Percentiles rank a stretch among this genome's conserved stretches.
Conservation (phyloP, 2,888 invertebrate species). For the Chelonus formosanus region DNA sequence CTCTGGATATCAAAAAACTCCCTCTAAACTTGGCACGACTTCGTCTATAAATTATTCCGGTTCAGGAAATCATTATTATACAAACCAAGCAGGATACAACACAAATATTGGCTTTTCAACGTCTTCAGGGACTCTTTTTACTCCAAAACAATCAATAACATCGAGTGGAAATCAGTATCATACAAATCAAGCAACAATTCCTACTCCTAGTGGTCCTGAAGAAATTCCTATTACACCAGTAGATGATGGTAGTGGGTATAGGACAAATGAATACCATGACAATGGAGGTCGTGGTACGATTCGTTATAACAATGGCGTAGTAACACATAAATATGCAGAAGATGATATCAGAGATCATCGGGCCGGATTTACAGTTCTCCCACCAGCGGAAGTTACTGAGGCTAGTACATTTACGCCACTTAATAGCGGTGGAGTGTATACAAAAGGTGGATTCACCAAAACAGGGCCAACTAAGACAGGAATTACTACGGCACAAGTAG, state of each 20-base stretch:
- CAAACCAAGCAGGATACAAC: slow-evolving; percentile 16
- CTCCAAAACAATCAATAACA: slow-evolving; percentile 12
- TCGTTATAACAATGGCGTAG: slow-evolving; percentile 53
- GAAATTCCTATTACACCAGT: slow-evolving; percentile 29
- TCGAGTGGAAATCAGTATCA: slow-evolving; percentile 20
- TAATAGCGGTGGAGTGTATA: slow-evolving; percentile 32
- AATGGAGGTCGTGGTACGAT: slow-evolving; percentile 55
- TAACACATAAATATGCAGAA: slow-evolving; percentile 55
- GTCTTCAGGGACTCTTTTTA: slow-evolving; percentile 10
- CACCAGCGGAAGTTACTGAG: slow-evolving; percentile 44
- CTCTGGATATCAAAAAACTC: too few relatives aligned
- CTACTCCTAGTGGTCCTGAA: background rate
- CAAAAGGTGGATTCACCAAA: slow-evolving; percentile 57
- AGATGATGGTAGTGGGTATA: slow-evolving; percentile 44
- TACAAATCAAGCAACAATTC: slow-evolving; percentile 24
- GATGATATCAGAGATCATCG: slow-evolving; percentile 55
- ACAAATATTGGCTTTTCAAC: background rate
- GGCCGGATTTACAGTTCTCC: slow-evolving; percentile 30
- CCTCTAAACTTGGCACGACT: background rate
- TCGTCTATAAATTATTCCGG: background rate
- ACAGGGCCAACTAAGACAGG: slow-evolving; percentile 59
- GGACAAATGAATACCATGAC: slow-evolving; percentile 54
- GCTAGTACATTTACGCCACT: slow-evolving; percentile 35
- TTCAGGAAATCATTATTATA: slow-evolving; percentile 4
- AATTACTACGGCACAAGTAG: slow-evolving; percentile 55